Evolutionary conservation across 2,113 vertebrate species (phyloP).

Genomic region (Protomyctophum bolini): DNA sequence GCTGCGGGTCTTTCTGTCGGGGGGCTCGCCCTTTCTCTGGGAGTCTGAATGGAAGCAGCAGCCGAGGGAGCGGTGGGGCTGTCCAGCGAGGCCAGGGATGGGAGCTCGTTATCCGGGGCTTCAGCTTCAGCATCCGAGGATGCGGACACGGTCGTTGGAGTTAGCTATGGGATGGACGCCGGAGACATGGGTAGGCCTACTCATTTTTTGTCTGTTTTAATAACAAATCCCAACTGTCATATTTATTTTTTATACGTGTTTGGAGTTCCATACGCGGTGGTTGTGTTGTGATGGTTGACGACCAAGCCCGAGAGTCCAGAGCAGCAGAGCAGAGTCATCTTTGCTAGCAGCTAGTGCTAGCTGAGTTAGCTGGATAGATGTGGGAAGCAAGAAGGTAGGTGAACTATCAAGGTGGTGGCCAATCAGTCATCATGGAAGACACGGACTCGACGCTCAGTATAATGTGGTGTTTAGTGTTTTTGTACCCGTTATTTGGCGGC

Average conservation of each 20-base stretch:
- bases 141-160: conserved; percentile 73
- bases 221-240: neutral
- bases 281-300: conserved; percentile 3
- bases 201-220: neutral
- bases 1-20: conserved; percentile 50
- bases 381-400: conserved; percentile 35
- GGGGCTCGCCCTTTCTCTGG: conserved; percentile 54
- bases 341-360: conserved; percentile 59
- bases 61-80: conserved; percentile 80
- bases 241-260: neutral
- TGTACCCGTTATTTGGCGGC: no score
- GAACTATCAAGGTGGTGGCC: conserved; percentile 21
- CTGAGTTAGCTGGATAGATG: conserved; percentile 42
- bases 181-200: conserved; percentile 71
- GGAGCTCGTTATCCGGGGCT: conserved; percentile 73
- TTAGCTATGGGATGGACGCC: conserved; percentile 73
- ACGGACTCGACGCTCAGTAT: no score
- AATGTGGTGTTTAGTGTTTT: no score
- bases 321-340: conserved; percentile 70
- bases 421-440: neutral
- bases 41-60: conserved; percentile 80
- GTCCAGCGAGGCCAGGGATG: conserved; percentile 76
- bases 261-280: neutral
- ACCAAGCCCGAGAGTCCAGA: conserved; percentile 60
- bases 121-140: conserved; percentile 79